phyloP scores from a whole-genome alignment of 1,140 invertebrate species.

The Venustaconcha ellipsiformis region DNA sequence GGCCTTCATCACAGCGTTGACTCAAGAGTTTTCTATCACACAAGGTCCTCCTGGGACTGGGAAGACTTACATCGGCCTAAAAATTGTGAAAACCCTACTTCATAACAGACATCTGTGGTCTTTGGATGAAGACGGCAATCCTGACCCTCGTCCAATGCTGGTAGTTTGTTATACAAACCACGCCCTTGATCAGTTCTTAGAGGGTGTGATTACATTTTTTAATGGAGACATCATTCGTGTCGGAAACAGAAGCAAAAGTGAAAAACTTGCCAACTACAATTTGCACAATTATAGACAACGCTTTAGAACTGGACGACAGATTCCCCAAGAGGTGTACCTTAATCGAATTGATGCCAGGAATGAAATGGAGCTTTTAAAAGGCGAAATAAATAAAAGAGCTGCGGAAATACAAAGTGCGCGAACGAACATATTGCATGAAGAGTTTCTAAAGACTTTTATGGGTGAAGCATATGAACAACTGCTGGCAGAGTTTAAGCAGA shows the following conservation, averaged over 20 bases:
- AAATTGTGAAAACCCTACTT: slow-evolving; percentile 64
- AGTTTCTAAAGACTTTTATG: slow-evolving; percentile 39
- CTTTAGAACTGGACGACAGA: slow-evolving; percentile 25
- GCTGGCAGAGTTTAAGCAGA: slow-evolving; percentile 10
- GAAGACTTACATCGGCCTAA: slow-evolving; percentile 64
- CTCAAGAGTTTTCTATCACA: slow-evolving; percentile 75
- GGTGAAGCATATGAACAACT: slow-evolving; percentile 22
- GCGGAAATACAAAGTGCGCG: slow-evolving; percentile 41
- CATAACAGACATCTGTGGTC: slow-evolving; percentile 58
- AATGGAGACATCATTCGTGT: slow-evolving; percentile 75
- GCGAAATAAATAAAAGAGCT: slow-evolving; percentile 41
- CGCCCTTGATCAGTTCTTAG: slow-evolving; percentile 88
- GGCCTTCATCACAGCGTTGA: slow-evolving; percentile 69
- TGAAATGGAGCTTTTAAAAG: slow-evolving; percentile 34
- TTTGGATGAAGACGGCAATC: slow-evolving; percentile 14
- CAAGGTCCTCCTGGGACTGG: slow-evolving; percentile 73
- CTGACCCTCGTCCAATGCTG: slow-evolving; percentile 74
- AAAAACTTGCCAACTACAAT: slow-evolving; percentile 37
- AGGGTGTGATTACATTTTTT: slow-evolving; percentile 70
- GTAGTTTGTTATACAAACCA: slow-evolving; percentile 89
- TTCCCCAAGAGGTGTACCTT: slow-evolving; percentile 35
- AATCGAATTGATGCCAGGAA: slow-evolving; percentile 25
- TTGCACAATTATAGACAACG: slow-evolving; percentile 38
- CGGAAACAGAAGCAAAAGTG: slow-evolving; percentile 78
- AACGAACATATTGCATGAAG: slow-evolving; percentile 45